Evolutionary conservation across 2,797 vertebrate species (phyloP).

Genomic region (Hemitrygon akajei): DNA sequence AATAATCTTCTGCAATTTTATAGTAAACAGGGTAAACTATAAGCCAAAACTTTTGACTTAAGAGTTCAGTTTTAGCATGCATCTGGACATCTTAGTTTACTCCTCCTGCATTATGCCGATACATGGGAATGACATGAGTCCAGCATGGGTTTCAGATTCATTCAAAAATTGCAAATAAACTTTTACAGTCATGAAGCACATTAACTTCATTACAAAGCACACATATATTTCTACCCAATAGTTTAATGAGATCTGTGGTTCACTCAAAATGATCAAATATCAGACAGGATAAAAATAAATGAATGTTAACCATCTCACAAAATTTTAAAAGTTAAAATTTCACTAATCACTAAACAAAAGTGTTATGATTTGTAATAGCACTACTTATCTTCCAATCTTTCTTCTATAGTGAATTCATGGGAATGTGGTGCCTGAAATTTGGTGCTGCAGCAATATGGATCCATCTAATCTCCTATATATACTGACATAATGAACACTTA

Average conservation of each 20-base stretch:
- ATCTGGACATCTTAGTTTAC: neutral
- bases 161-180: neutral
- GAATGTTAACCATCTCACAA: neutral
- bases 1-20: neutral
- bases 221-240: neutral
- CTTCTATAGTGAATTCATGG: too few relatives aligned
- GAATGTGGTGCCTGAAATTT: too few relatives aligned
- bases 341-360: neutral
- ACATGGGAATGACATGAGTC: neutral
- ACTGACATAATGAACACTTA: neutral
- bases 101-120: neutral
- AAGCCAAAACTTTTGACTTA: neutral
- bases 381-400: too few relatives aligned
- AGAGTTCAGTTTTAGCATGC: neutral
- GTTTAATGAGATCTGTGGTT: neutral
- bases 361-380: too few relatives aligned
- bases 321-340: neutral
- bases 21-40: neutral
- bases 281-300: neutral
- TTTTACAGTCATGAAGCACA: neutral
- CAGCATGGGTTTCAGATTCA: neutral
- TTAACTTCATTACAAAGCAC: neutral
- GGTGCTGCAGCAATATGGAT: neutral
- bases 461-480: neutral
- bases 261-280: neutral